A percentile compares a stretch with the other conserved stretches of the same genome.
Conservation (phyloP, 2,113 vertebrate species). For the Columba janthina region DNA sequence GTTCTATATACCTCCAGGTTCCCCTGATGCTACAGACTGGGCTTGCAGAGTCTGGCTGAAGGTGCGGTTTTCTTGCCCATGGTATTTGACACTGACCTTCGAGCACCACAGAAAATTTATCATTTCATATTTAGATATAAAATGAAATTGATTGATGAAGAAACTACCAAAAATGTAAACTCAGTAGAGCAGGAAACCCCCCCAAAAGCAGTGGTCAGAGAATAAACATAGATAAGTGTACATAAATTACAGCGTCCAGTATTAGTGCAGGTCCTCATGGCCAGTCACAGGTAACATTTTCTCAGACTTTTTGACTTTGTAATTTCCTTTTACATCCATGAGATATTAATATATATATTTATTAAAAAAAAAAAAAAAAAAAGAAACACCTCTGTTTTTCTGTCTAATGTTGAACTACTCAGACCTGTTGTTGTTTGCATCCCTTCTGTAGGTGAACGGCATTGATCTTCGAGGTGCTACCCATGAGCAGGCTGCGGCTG, state of each 20-base stretch:
- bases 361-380: neutral
- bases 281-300: accelerated
- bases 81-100: neutral
- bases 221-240: neutral
- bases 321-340: neutral
- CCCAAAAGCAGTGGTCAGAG: neutral
- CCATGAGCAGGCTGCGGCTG: constrained; percentile 94
- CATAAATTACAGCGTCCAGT: too few relatives aligned
- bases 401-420: neutral
- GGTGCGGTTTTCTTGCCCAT: neutral
- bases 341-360: neutral
- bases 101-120: neutral
- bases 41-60: neutral
- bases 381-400: neutral
- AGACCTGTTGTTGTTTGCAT: neutral
- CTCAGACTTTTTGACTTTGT: neutral
- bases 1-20: neutral
- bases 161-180: neutral
- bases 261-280: neutral
- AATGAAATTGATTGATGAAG: neutral
- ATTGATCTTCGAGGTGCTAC: constrained; percentile 93
- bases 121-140: neutral
- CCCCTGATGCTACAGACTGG: neutral
- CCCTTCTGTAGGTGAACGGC: constrained; percentile 86
- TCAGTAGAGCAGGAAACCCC: neutral